Evolutionary conservation across 2,113 vertebrate species (phyloP), one percentile per base, ranked within the genome.

Genomic region (Aptenodytes forsteri): DNA sequence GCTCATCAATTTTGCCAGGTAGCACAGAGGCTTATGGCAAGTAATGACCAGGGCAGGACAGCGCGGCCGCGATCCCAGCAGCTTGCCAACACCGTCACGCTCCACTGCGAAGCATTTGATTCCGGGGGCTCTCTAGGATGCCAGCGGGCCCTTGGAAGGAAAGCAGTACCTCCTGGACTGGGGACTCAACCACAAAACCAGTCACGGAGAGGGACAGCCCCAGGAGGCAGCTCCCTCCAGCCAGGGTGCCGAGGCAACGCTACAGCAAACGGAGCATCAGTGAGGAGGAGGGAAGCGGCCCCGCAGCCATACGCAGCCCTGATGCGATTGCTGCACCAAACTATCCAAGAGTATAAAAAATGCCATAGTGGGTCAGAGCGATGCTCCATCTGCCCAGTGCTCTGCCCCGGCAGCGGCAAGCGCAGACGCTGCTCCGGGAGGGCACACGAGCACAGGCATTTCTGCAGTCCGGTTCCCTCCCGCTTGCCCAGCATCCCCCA

Each of bases 341-440:
- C 21, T 34, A 40, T 3, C 12, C 16, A 6, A 20, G 30, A 58
- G 32, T 2, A 2, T 9, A 30, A 18, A 36, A 16, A 25, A 25
- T 1, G 21, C 47, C 30, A 5, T 0, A 13, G 22, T 2, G 16
- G 46, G 16, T 11, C 4, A 1, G 25, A 46, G 50, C 3, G 4
- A 44, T 11, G 62, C 22, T 29, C 29, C 19, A 16, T 5, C 65
- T 11, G 27, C 44, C n/a, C 66, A 6, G 44, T 4, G 36, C 55
- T 21, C n/a, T 61, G 80, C 46, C 34, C 22, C 3, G 3, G 65
- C 44, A 20, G 64, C 26, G 40, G 44, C 27, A 16, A 40, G 22
- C 34, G 80, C 54, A n/a, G 36, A 23, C 5, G 3, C 67, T 34
- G 36, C 46, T 71, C 30, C 2, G 3, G n/a, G 55, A 54, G 10